Percentiles rank a stretch among this genome's conserved stretches.
Evolutionary conservation across 2,888 invertebrate species (phyloP).

Genomic region (Embidobia sp.): DNA sequence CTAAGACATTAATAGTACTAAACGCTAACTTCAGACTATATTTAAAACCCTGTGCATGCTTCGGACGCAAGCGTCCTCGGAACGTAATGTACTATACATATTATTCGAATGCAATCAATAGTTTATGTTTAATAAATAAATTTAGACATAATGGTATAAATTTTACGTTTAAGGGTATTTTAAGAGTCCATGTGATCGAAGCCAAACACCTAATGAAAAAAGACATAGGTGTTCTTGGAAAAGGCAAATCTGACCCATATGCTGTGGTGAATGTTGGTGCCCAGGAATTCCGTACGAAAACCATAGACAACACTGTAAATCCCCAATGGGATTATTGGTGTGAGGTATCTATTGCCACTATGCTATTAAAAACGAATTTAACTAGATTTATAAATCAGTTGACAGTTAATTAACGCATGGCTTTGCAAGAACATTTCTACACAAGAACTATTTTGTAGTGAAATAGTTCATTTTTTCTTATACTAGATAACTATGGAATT

Average conservation of each 20-base stretch:
- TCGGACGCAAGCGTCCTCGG: too few species aligned
- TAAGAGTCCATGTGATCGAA: constrained; percentile 96
- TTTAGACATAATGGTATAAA: too few species aligned
- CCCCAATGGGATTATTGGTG: constrained; percentile 99
- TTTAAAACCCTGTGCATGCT: too few species aligned
- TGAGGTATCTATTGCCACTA: constrained; percentile 87
- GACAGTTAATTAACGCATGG: constrained; percentile 63
- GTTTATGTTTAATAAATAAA: too few species aligned
- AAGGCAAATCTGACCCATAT: constrained; percentile 99
- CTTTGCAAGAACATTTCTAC: constrained; percentile 58
- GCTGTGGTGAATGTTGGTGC: constrained; percentile 95
- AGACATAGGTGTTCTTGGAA: constrained; percentile 95
- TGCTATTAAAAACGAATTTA: neutral
- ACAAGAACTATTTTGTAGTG: constrained; percentile 1
- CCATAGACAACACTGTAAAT: constrained; percentile 93
- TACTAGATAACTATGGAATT: too few species aligned
- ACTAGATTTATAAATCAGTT: constrained; percentile 26
- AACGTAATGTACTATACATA: too few species aligned
- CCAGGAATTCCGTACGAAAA: constrained; percentile 95
- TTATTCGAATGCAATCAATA: too few species aligned
- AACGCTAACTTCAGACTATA: too few species aligned
- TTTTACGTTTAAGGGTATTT: constrained; percentile 88
- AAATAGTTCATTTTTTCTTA: too few species aligned
- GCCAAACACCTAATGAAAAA: constrained; percentile 98
- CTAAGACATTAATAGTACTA: too few species aligned